Evolutionary conservation across 1,140 invertebrate species (phyloP), one percentile per base, ranked within the genome.

Genomic region (Battus philenor): DNA sequence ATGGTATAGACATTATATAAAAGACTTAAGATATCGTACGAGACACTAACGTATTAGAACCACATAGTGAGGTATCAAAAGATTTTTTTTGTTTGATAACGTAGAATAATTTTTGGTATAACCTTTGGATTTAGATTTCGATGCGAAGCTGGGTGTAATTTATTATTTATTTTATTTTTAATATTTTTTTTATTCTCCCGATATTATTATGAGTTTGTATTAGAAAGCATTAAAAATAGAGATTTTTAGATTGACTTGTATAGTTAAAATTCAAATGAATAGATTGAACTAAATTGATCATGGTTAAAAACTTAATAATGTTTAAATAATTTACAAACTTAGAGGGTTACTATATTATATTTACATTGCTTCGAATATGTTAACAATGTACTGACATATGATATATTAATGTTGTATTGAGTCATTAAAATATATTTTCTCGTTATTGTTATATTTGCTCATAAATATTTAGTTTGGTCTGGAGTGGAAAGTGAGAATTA

Each of bases 381-480:
- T 38, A 12, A 24, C 10, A 38, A 11, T 36, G 11, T 27, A 30
- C n/a, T n/a, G n/a, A 7, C 27, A n/a, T 39, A 39, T 36, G 8
- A 22, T 27, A 39, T 39, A 10, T 29, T 10, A 41, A 29, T 29
- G 38, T 41, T 41, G 9, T 41, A 41, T 41, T 6, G 13, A 41
- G 38, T 41, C 38, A 41, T 10, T 41, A 29, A 17, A 16, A 27
- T 41, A 41, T 41, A 41, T 41, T 27, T 27, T 16, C 13, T 29
- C 12, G 38, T 41, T 39, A 26, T 39, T 41, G 38, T 41, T 41
- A 41, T 15, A 41, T 27, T 27, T 41, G 38, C 38, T 41, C 38
- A 41, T 27, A 8, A 24, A 26, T 24, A 29, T 41, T 29, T 41
- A 27, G 38, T 41, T 41, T 41, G 38, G 16, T n/a, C 24, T 13